Evolutionary conservation across 64 coral and sea anemone species (phyloP).

Genomic region (Montipora cactus): DNA sequence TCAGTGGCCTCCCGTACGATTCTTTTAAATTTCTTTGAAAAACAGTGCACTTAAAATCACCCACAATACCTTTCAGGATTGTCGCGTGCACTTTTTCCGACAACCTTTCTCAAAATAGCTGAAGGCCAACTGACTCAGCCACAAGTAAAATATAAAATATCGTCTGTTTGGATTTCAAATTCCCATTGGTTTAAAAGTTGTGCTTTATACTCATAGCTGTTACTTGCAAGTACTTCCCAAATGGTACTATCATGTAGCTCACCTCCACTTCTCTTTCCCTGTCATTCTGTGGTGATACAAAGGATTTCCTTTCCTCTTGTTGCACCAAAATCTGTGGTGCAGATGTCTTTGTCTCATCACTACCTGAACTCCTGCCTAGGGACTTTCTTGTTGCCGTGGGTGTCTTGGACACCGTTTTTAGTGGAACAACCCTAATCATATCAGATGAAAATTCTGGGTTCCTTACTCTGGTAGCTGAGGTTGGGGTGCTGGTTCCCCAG

Average conservation of each 20-base stretch:
- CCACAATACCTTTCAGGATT: too few species aligned
- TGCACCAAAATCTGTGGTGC: background rate
- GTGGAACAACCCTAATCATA: slow-evolving; percentile 40
- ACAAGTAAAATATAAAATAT: too few species aligned
- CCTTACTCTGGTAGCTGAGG: background rate
- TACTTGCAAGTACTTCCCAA: background rate
- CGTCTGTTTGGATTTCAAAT: too few species aligned
- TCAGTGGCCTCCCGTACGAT: too few species aligned
- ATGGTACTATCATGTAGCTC: background rate
- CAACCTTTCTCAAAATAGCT: too few species aligned
- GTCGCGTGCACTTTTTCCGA: too few species aligned
- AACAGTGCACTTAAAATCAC: too few species aligned
- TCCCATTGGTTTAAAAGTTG: too few species aligned
- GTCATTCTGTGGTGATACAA: slow-evolving; percentile 2
- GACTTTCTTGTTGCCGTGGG: background rate
- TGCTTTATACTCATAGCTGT: too few species aligned
- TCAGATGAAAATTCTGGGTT: slow-evolving; percentile 31
- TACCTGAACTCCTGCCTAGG: slow-evolving; percentile 4
- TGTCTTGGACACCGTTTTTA: slow-evolving; percentile 43
- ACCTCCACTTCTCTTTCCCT: slow-evolving; percentile 72
- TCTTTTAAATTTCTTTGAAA: too few species aligned
- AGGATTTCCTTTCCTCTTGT: background rate
- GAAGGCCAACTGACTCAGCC: too few species aligned
- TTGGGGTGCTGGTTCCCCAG: slow-evolving; percentile 3
- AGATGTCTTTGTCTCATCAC: slow-evolving; percentile 6